Percentiles rank a stretch among this genome's conserved stretches.
Evolutionary conservation across 1,140 invertebrate genomes (phyloP).

Genomic region (Zaprionus taronus): DNA sequence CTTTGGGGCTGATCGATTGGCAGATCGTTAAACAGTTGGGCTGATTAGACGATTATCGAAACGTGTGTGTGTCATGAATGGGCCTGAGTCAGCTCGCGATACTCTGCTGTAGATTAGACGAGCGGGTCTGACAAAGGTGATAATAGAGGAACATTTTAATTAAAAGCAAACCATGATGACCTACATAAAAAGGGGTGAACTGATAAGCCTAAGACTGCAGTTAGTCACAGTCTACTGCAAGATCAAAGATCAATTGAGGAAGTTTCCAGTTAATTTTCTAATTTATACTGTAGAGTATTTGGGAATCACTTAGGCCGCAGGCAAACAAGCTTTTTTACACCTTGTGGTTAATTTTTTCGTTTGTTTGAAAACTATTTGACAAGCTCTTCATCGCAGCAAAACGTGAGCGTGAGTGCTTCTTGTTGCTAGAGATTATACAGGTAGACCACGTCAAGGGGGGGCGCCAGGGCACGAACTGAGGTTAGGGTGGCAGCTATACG

Average conservation of each 20-base stretch:
- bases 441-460: constrained; percentile 16
- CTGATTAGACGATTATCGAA: constrained; percentile 3
- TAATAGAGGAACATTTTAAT: constrained; percentile 27
- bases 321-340: constrained; percentile 31
- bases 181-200: constrained; percentile 15
- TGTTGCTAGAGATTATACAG: constrained; percentile 44
- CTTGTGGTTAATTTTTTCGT: constrained; percentile 41
- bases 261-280: too few species aligned
- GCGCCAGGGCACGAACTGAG: neutral
- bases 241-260: neutral
- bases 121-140: neutral
- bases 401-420: constrained; percentile 53
- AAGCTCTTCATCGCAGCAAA: constrained; percentile 61
- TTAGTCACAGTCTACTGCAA: neutral
- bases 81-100: constrained; percentile 14
- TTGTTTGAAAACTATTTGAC: constrained; percentile 60
- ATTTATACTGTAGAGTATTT: constrained; percentile 2
- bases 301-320: neutral
- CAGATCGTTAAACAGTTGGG: neutral
- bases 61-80: constrained; percentile 1
- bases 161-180: constrained; percentile 14
- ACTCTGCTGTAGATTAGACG: neutral
- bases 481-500: constrained; percentile 3
- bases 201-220: constrained; percentile 8
- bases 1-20: constrained; percentile 6